Evolutionary conservation across 2,113 vertebrate genomes (phyloP).

Genomic region (Macquaria ambigua): DNA sequence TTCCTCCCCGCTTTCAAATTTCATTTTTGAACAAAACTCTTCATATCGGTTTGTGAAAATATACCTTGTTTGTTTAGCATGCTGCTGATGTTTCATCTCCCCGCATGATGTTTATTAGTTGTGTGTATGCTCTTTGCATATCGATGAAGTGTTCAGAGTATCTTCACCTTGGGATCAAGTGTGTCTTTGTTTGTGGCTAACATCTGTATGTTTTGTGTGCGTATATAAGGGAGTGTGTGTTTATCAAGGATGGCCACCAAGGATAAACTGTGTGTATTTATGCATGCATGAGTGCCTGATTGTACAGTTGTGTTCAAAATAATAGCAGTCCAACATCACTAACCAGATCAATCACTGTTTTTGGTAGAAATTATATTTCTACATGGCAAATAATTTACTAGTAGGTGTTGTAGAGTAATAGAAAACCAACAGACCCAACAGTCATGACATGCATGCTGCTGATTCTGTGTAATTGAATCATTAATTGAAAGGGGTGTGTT

Average conservation of each 20-base stretch:
- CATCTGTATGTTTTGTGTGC: background rate
- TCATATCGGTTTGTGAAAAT: background rate
- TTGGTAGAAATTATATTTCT: no score
- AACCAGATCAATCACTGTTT: no score
- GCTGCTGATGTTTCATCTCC: background rate
- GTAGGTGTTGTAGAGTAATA: no score
- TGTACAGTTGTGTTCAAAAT: no score
- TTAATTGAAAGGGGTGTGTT: no score
- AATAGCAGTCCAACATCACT: no score
- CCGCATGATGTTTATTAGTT: background rate
- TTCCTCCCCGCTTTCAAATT: background rate
- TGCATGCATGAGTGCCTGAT: background rate
- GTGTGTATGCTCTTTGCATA: slow-evolving; percentile 18
- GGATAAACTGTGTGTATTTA: background rate
- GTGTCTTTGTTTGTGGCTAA: slow-evolving; percentile 5
- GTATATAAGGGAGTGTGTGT: background rate
- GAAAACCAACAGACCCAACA: no score
- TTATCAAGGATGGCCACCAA: background rate
- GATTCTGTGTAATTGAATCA: no score
- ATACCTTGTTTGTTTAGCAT: background rate
- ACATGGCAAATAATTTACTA: no score
- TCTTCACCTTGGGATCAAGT: slow-evolving; percentile 55
- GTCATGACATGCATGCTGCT: no score
- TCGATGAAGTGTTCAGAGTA: slow-evolving; percentile 8
- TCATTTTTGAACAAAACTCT: background rate